Conservation (phyloP, 2,888 invertebrate genomes). For the Lochmaea crataegi region DNA sequence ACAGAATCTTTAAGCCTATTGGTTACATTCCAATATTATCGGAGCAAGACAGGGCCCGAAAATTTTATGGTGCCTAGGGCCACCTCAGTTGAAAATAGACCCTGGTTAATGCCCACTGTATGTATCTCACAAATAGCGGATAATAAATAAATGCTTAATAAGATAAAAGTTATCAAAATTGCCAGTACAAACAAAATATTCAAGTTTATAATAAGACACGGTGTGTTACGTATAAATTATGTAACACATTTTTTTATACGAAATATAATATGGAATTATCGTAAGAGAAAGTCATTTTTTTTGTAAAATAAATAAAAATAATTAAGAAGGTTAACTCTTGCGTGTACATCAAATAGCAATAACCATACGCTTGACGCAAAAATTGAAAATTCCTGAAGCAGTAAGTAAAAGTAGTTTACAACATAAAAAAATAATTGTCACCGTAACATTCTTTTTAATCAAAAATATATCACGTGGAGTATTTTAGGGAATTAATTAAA, state of each 20-base stretch:
- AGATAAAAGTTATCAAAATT: no score
- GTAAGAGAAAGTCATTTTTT: conserved; percentile 14
- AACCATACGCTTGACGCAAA: background rate
- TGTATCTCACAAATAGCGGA: no score
- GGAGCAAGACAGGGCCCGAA: no score
- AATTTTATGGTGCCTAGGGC: no score
- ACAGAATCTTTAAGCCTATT: no score
- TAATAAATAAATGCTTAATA: no score
- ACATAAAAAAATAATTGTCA: background rate
- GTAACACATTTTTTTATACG: background rate
- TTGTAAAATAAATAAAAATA: background rate
- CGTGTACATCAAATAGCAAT: background rate
- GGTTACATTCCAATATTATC: no score
- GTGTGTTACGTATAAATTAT: background rate
- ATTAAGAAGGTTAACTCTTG: background rate
- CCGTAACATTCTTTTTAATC: background rate
- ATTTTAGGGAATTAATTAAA: background rate
- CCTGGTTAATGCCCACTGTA: no score
- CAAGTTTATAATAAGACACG: background rate
- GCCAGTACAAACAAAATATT: background rate
- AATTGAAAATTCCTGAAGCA: background rate
- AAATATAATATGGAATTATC: conserved; percentile 8
- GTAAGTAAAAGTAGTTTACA: background rate
- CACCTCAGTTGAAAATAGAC: no score
- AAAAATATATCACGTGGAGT: background rate